Evolutionary conservation across 2,113 vertebrate genomes (phyloP).

Genomic region (Hemichromis elongatus): DNA sequence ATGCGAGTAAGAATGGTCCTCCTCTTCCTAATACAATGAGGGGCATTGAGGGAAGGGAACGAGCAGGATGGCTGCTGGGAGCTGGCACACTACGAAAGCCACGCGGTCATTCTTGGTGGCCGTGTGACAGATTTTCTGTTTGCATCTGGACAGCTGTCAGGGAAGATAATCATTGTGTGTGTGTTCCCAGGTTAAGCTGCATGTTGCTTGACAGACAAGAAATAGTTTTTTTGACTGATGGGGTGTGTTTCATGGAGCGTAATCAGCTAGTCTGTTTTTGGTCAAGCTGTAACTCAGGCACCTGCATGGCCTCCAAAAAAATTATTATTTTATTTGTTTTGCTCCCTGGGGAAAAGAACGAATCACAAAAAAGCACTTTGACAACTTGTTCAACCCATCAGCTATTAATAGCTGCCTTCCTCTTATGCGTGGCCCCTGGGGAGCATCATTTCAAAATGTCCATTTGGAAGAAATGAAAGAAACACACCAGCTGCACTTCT

Average conservation of each 20-base stretch:
- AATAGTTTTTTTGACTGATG: background rate
- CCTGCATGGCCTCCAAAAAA: background rate
- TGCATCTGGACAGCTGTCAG: conserved; percentile 44
- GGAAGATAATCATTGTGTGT: background rate
- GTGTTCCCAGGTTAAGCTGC: background rate
- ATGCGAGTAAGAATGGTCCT: conserved; percentile 64
- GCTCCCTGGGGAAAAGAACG: background rate
- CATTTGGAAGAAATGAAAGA: conserved; percentile 51
- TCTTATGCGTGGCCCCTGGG: conserved; percentile 29
- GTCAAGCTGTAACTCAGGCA: background rate
- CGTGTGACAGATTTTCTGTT: conserved; percentile 21
- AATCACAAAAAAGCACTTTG: background rate
- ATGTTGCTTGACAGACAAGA: background rate
- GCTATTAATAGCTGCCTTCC: conserved; percentile 45
- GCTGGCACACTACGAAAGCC: conserved; percentile 28
- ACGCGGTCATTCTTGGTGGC: conserved; percentile 11
- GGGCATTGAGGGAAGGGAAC: conserved; percentile 48
- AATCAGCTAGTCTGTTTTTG: background rate
- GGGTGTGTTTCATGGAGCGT: background rate
- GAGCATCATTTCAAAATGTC: conserved; percentile 47
- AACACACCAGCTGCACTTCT: conserved; percentile 56
- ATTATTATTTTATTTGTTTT: background rate
- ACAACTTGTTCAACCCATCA: conserved; percentile 30
- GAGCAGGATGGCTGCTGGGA: conserved; percentile 36
- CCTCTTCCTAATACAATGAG: conserved; percentile 61